Conservation (phyloP, 2,797 vertebrate genomes). For the Mormyrus proboscirostris region DNA sequence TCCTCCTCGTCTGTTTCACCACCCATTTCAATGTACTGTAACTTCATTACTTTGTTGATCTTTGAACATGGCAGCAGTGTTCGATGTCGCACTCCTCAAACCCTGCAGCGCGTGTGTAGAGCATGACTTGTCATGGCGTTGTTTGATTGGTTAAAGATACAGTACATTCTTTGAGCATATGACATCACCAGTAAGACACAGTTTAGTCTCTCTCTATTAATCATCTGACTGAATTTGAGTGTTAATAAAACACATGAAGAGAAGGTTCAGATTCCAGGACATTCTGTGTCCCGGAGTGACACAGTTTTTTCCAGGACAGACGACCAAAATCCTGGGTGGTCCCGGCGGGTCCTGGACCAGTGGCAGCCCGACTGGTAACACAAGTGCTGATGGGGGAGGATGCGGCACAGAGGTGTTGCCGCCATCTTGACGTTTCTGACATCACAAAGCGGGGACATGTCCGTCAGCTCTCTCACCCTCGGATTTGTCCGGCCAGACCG, state of each 20-base stretch:
- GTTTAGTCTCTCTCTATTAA: background rate
- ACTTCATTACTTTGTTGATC: background rate
- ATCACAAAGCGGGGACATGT: background rate
- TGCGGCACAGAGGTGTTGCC: background rate
- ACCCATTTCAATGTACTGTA: background rate
- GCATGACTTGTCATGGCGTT: background rate
- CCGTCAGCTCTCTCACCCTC: background rate
- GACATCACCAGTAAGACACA: background rate
- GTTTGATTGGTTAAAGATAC: background rate
- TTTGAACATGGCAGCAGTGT: background rate
- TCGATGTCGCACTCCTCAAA: background rate
- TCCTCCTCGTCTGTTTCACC: background rate
- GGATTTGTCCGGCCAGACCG: background rate
- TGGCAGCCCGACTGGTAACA: background rate
- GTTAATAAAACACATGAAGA: background rate
- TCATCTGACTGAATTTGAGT: background rate
- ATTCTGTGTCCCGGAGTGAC: background rate
- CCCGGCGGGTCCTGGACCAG: background rate
- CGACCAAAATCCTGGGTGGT: background rate
- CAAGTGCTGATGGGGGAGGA: background rate
- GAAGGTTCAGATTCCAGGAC: background rate
- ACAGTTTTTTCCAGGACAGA: background rate
- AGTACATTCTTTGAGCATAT: background rate
- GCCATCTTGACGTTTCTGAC: background rate
- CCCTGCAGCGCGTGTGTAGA: background rate